Conservation (phyloP, 2,888 invertebrate genomes). For the Lasioglossum pauxillum region DNA sequence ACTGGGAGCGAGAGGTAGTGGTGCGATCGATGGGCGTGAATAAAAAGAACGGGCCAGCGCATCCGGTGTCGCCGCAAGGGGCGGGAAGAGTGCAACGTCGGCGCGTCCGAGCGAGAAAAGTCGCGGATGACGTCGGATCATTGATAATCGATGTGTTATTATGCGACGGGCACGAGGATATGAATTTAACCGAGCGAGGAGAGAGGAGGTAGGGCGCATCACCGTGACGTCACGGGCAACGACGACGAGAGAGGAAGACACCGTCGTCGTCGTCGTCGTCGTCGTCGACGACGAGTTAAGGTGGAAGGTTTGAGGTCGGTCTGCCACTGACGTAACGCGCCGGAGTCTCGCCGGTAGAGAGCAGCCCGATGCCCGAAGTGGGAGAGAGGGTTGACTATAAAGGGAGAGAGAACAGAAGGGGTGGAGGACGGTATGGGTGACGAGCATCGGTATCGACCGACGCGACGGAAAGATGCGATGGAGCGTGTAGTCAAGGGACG, state of each 20-base stretch:
- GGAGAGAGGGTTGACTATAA: slow-evolving; percentile 37
- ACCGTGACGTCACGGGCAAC: slow-evolving; percentile 65
- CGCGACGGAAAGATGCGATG: slow-evolving; percentile 60
- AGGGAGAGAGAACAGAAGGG: slow-evolving; percentile 16
- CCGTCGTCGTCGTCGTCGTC: slow-evolving; percentile 46
- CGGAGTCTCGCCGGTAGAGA: slow-evolving; percentile 63
- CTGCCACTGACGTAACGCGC: slow-evolving; percentile 72
- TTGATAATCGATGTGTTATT: slow-evolving; percentile 66
- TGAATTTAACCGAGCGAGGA: slow-evolving; percentile 70
- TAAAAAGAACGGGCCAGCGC: background rate
- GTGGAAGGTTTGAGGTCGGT: slow-evolving; percentile 68
- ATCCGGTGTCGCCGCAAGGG: background rate
- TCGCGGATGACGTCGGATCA: slow-evolving; percentile 59
- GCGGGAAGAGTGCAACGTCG: slow-evolving; percentile 1
- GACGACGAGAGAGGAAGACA: slow-evolving; percentile 38
- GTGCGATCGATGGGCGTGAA: background rate
- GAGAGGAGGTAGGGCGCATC: slow-evolving; percentile 55
- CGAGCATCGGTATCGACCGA: slow-evolving; percentile 73
- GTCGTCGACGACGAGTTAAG: slow-evolving; percentile 39
- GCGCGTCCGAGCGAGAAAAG: slow-evolving; percentile 33
- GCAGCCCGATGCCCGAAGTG: slow-evolving; percentile 33
- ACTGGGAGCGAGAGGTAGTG: background rate
- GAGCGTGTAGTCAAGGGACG: slow-evolving; percentile 66
- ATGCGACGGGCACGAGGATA: slow-evolving; percentile 50
- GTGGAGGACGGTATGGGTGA: slow-evolving; percentile 54